Percentiles rank a stretch among this genome's conserved stretches.
Evolutionary conservation across 2,113 vertebrate species (phyloP).

Genomic region (Hemibagrus wyckioides): DNA sequence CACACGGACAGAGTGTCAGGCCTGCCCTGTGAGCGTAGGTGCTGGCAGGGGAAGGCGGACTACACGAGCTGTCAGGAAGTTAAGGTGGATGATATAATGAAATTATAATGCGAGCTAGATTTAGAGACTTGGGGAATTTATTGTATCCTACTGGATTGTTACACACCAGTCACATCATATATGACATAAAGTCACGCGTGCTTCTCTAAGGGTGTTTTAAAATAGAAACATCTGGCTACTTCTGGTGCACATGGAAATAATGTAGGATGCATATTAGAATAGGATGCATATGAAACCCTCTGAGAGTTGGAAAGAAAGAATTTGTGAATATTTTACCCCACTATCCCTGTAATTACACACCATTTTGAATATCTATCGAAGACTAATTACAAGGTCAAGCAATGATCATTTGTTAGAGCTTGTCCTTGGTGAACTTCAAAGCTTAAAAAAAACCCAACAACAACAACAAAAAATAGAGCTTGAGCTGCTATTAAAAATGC

Average conservation of each 20-base stretch:
- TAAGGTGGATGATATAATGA: background rate
- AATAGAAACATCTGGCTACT: slow-evolving; percentile 19
- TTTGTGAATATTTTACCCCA: slow-evolving; percentile 20
- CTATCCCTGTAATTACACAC: slow-evolving; percentile 36
- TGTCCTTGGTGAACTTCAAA: slow-evolving; percentile 47
- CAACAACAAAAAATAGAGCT: slow-evolving; percentile 40
- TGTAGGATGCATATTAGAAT: background rate
- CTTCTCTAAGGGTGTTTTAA: background rate
- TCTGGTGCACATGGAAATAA: background rate
- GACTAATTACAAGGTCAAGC: slow-evolving; percentile 47
- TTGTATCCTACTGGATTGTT: background rate
- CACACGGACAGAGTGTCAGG: background rate
- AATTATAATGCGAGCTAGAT: slow-evolving; percentile 18
- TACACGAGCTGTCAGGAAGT: background rate
- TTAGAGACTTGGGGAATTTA: background rate
- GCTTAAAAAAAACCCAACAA: background rate
- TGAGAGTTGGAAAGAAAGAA: slow-evolving; percentile 3
- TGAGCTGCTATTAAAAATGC: slow-evolving; percentile 71
- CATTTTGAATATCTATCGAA: slow-evolving; percentile 46
- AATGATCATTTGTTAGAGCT: slow-evolving; percentile 34
- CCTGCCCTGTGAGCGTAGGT: too few species aligned
- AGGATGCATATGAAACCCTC: background rate
- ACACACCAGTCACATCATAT: background rate
- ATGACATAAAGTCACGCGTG: background rate
- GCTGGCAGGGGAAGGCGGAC: slow-evolving; percentile 28